Conservation (phyloP, 2,113 vertebrate species). For the Dicrurus megarhynchus region DNA sequence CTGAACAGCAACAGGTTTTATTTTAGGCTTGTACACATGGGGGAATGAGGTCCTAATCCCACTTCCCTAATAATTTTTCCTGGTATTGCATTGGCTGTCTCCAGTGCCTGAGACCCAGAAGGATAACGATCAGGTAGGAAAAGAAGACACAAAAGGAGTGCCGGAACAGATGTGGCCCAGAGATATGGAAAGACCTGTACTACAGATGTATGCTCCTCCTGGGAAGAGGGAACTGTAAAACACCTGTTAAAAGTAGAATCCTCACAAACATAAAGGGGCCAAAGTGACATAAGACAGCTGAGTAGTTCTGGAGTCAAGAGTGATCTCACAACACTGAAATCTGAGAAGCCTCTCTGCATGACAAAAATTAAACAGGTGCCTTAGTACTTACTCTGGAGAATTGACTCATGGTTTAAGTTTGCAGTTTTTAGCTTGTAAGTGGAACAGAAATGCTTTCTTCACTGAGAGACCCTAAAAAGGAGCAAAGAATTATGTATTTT, state of each 20-base stretch:
- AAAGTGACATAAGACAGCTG: background rate
- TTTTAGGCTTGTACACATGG: background rate
- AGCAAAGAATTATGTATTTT: background rate
- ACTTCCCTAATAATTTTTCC: background rate
- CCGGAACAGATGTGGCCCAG: background rate
- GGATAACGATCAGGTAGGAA: background rate
- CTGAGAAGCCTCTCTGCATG: background rate
- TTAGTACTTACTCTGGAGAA: background rate
- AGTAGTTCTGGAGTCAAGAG: background rate
- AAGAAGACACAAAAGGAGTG: background rate
- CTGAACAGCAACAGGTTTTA: background rate
- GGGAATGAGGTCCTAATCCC: background rate
- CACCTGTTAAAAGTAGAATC: background rate
- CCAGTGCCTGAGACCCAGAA: background rate
- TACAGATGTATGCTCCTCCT: background rate
- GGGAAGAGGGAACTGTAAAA: background rate
- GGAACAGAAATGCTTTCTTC: background rate
- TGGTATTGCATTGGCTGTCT: background rate
- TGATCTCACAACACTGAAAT: background rate
- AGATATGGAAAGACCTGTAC: background rate
- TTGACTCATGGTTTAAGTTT: background rate
- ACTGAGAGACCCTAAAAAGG: background rate
- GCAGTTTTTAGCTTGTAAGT: background rate
- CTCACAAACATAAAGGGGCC: background rate
- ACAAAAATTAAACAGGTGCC: background rate